Base-by-base conservation (phyloP, 2,797 vertebrate species). In the Gymnocypris eckloni region DNA sequence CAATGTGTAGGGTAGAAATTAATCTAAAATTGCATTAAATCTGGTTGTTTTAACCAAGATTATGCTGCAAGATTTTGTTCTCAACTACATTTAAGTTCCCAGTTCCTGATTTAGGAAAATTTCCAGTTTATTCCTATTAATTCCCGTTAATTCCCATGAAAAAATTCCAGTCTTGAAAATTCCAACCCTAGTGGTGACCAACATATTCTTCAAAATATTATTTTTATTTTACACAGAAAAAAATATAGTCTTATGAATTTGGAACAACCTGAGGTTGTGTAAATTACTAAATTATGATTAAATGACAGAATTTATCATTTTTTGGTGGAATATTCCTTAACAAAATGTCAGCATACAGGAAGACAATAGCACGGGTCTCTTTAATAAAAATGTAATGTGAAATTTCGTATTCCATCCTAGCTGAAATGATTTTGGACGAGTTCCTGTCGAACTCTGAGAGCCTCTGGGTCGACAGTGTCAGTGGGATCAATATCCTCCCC, bases 391-490 rank as follows among this genome's bases (percentile, higher is more conserved):
- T 2, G 52, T 33, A 33, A 56, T 22, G 28, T 28, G 45, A 37
- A 67, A 50, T 67, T 48, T 25, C 2, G 10, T 25, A 37, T 72
- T 73, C 28, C 59, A 56, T 67, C 64, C 81, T 88, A 98, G 92
- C 95, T 96, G 88, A 99, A 99, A 91, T 98, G 96, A 91, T 96
- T 96, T 37, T 96, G 93, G 71, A 98, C 92, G 70, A 99, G 94
- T 79, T 98, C 95, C 87, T 95, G 95, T 7, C 96, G 95, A 82
- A 96, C 92, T 2, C 93, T 95, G 86, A 96, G 96, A 16, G 97
- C 97, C 90, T 97, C 95, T 0, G 94, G 93, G 90, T 99, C 97
- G 20, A 96, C 89, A 0, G 96, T 95, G 85, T 98, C 97, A 2
- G 95, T 94, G 28, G 93, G 95, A 77, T 96, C 95, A 0, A 94